Percentiles rank a stretch among this genome's conserved stretches.
These are phyloP conservation scores for Tinea trinotella DNA, from an alignment of 2,888 invertebrate species.

Conservation along the genomic window DNA sequence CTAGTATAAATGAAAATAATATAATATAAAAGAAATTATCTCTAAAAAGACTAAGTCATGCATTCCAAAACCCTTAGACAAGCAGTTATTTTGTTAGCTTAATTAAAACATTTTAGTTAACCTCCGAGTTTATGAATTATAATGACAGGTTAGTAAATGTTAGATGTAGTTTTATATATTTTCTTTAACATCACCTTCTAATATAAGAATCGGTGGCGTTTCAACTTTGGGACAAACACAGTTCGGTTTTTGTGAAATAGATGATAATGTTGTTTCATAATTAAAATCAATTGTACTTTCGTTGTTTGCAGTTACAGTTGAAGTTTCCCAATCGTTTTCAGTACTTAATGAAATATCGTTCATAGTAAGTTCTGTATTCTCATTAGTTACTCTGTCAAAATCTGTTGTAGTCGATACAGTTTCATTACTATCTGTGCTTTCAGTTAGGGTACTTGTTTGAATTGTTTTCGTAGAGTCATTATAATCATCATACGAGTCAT, in stretches of 20 bases:
- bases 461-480: slow-evolving; percentile 32
- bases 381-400: slow-evolving; percentile 21
- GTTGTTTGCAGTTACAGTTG: slow-evolving; percentile 29
- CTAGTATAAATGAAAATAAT: too few relatives aligned
- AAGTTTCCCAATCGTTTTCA: slow-evolving; percentile 23
- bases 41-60: too few relatives aligned
- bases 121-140: background rate
- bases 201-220: slow-evolving; percentile 81
- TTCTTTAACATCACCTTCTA: slow-evolving; percentile 82
- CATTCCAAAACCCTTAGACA: slow-evolving; percentile 21
- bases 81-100: slow-evolving; percentile 42
- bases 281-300: slow-evolving; percentile 31
- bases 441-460: slow-evolving; percentile 21
- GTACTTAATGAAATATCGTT: slow-evolving; percentile 26
- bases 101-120: background rate
- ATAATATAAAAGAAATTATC: too few relatives aligned
- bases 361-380: slow-evolving; percentile 26
- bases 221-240: slow-evolving; percentile 59
- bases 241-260: slow-evolving; percentile 31
- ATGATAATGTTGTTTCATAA: slow-evolving; percentile 26
- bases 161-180: slow-evolving; percentile 25
- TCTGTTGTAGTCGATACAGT: slow-evolving; percentile 22
- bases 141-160: slow-evolving; percentile 14
- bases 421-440: slow-evolving; percentile 23
- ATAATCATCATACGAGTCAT: slow-evolving; percentile 54